These are phyloP conservation scores for Distichodus sexfasciatus DNA, from an alignment of 2,797 vertebrate genomes.

Conservation along the genomic window DNA sequence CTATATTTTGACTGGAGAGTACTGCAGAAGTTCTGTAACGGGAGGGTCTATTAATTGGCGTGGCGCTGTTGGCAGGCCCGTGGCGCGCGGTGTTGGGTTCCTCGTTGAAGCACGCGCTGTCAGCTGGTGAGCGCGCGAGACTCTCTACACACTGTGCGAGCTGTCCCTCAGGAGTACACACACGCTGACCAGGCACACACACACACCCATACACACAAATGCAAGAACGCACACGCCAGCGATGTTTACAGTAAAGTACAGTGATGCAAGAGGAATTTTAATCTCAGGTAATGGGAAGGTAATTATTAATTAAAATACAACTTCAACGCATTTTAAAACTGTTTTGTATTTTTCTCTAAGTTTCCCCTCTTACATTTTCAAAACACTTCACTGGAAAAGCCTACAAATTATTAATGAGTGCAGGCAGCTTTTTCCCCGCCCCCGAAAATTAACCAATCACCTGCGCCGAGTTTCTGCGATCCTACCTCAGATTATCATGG, in stretches of 20 bases:
- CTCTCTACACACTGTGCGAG: slow-evolving; percentile 68
- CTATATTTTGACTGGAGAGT: background rate
- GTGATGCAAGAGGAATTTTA: no score
- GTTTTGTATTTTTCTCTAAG: no score
- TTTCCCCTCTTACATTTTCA: slow-evolving; percentile 15
- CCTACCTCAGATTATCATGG: slow-evolving; percentile 46
- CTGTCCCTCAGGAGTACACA: slow-evolving; percentile 80
- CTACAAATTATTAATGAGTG: slow-evolving; percentile 66
- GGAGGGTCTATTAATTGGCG: slow-evolving; percentile 82
- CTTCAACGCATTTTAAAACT: no score
- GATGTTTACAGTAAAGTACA: background rate
- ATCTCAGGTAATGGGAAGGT: no score
- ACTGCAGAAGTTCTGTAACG: slow-evolving; percentile 49
- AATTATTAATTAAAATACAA: no score
- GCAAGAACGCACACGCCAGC: slow-evolving; percentile 14
- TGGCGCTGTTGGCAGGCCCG: slow-evolving; percentile 77
- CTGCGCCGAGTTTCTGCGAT: slow-evolving; percentile 43
- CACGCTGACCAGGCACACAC: slow-evolving; percentile 6
- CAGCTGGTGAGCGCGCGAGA: slow-evolving; percentile 97
- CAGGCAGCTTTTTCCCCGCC: slow-evolving; percentile 56
- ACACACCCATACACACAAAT: slow-evolving; percentile 1
- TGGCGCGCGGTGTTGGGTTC: slow-evolving; percentile 84
- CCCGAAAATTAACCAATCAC: slow-evolving; percentile 63
- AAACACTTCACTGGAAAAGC: slow-evolving; percentile 47
- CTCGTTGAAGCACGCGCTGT: slow-evolving; percentile 90